Conservation (phyloP, 2,113 vertebrate species). For the Phalacrocorax pelagicus region DNA sequence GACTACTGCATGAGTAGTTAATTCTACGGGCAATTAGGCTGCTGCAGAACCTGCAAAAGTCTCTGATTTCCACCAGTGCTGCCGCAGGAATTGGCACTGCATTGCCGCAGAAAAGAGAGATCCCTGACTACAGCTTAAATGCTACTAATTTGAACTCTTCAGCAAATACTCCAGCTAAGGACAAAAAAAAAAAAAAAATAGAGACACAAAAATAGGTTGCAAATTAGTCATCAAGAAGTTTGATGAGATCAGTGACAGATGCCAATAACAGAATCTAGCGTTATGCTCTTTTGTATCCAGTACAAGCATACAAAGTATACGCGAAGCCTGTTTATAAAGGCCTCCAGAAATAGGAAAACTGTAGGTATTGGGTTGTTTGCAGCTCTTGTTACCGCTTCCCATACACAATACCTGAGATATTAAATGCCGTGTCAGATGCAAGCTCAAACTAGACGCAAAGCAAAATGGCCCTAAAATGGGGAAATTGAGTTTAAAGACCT, state of each 20-base stretch:
- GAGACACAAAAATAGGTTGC: not conserved
- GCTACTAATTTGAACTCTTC: not conserved
- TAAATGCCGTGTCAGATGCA: not conserved
- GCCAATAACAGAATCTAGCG: not conserved
- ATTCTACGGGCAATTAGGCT: not conserved
- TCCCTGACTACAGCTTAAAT: not conserved
- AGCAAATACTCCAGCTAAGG: not conserved
- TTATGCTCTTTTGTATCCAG: not conserved
- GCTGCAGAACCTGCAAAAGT: constrained; percentile 4
- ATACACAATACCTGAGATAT: not conserved
- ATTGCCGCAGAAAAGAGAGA: not conserved
- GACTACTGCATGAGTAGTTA: not conserved
- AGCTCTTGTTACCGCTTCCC: not conserved
- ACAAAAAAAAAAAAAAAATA: not conserved
- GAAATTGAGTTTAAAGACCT: not conserved
- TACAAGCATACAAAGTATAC: not conserved
- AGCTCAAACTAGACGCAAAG: not conserved
- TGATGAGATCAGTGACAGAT: not conserved
- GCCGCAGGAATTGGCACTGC: not conserved
- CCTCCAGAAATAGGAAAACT: not conserved
- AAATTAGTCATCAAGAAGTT: constrained; percentile 14
- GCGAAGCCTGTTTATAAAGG: not conserved
- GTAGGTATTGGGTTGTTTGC: not conserved
- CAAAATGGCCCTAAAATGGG: not conserved
- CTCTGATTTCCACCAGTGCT: not conserved